These are phyloP conservation scores for Cochlearius cochlearius DNA, from an alignment of 2,113 vertebrate genomes.

Conservation along the genomic window DNA sequence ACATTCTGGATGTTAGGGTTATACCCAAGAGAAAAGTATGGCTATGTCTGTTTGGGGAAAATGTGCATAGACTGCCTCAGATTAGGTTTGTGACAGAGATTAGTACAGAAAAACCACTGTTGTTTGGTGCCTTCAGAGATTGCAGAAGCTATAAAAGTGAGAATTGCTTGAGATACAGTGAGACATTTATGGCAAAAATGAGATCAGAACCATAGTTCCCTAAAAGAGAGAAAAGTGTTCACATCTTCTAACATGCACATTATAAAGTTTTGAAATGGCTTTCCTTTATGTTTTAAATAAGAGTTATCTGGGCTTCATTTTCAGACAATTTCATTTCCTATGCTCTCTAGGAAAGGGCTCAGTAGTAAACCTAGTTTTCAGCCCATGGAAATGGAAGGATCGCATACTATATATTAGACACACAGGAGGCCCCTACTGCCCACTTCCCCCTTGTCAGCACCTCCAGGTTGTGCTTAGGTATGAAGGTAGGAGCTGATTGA, in stretches of 20 bases:
- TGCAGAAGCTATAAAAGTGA: background rate
- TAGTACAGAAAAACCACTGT: background rate
- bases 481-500: background rate
- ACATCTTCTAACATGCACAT: background rate
- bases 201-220: background rate
- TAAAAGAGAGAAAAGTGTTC: background rate
- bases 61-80: rapidly evolving
- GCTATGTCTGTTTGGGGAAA: background rate
- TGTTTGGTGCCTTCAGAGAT: background rate
- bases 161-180: background rate
- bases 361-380: background rate
- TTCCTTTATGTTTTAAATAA: background rate
- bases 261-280: background rate
- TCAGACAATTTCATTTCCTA: background rate
- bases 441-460: background rate
- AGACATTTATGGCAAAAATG: background rate
- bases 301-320: background rate
- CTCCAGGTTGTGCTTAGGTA: background rate
- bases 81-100: background rate
- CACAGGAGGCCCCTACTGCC: background rate
- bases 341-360: background rate
- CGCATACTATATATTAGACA: background rate
- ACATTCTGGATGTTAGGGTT: rapidly evolving
- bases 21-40: background rate
- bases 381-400: background rate